These are phyloP conservation scores for Spermophilus dauricus DNA, from an alignment of 2,113 vertebrate genomes.

Conservation along the genomic window DNA sequence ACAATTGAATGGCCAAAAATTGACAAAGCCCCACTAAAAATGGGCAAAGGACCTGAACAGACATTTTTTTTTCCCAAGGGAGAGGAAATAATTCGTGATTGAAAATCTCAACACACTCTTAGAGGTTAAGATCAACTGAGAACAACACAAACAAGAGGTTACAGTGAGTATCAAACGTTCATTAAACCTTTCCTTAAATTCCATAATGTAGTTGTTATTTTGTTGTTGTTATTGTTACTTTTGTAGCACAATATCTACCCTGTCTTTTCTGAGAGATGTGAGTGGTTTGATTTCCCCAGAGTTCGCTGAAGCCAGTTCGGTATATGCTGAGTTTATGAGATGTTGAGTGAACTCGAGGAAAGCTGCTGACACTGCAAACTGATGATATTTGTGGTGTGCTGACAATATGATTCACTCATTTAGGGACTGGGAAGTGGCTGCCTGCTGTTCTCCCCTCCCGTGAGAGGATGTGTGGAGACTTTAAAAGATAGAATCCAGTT, in stretches of 20 bases:
- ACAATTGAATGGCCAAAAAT: background rate
- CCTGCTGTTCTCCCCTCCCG: background rate
- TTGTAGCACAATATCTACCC: background rate
- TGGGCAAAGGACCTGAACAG: background rate
- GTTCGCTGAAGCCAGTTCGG: background rate
- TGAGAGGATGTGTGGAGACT: background rate
- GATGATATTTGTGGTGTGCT: background rate
- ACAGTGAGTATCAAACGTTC: background rate
- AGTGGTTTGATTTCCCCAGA: background rate
- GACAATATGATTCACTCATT: background rate
- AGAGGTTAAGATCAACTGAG: background rate
- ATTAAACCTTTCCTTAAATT: background rate
- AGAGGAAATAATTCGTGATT: background rate
- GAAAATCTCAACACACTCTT: background rate
- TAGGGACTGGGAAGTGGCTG: background rate
- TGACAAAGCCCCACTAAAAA: background rate
- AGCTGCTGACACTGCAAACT: background rate
- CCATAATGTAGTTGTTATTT: background rate
- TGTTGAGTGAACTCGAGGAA: background rate
- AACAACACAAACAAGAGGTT: background rate
- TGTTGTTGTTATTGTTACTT: background rate
- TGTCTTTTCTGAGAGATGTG: background rate
- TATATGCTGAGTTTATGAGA: background rate
- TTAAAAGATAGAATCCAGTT: slow-evolving; percentile 7
- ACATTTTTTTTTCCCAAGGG: background rate